Base-by-base conservation (phyloP, 2,888 invertebrate species). In the Yponomeuta sedellus region DNA sequence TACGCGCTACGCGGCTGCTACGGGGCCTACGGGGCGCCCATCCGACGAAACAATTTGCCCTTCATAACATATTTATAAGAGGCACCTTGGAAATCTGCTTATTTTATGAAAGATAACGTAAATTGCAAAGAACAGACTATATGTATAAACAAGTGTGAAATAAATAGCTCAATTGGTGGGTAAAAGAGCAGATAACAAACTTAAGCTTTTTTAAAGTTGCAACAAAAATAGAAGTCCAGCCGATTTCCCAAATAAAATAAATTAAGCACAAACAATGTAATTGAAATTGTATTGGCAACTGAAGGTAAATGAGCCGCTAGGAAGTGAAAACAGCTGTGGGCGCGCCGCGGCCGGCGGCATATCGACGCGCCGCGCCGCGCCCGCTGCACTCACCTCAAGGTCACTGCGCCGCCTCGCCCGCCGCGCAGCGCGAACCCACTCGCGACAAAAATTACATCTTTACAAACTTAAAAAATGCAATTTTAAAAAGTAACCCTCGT, bases 371-470 rank as follows among this genome's bases (percentile, higher is more conserved):
- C 74, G 77, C 69, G 64, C 64, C 67, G 56, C 64, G 67, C 64
- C 56, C 64, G 44, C 67, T 71, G 76, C 74, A 89, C 89, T 88
- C 81, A 89, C 89, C 89, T 89, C 85, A 84, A 86, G 87, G 86
- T 86, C 86, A 78, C 79, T 73, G 74, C 70, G 73, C 64, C 65
- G 70, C 73, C 72, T 74, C 67, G 58, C 62, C 64, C 39, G 40
- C 65, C 65, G 40, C 63, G 25, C 67, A 71, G 76, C 19, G 64
- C 64, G 56, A 25, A 57, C 57, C 56, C 44, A 64, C 64, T 16
- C 12, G 28, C 4, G 40, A 44, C 34, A 8, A 39, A 62, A 62
- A 62, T 28, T 59, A 39, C n/a, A 58, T 22, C 10, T 19, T 19
- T 57, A 28, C 10, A 56, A 64, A 64, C 34, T 64, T 44, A 58